phyloP scores from a whole-genome alignment of 1,140 invertebrate species.

The Sycophaga agraensis region DNA sequence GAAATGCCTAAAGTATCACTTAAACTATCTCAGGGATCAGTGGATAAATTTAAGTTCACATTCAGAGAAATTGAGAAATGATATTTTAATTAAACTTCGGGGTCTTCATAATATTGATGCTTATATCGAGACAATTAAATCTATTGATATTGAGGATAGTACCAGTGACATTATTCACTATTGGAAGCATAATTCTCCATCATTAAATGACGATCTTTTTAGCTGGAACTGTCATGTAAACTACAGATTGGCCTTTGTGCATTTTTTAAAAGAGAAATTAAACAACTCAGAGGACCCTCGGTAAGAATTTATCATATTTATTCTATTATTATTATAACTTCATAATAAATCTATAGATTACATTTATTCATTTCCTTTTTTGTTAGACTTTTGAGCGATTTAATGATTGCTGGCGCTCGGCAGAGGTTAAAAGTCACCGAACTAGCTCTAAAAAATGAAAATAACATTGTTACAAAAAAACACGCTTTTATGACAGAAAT shows the following conservation, averaged over 20 bases:
- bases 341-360: not conserved
- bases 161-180: slow-evolving; percentile 32
- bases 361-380: not conserved
- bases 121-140: slow-evolving; percentile 33
- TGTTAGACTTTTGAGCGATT: not conserved
- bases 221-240: slow-evolving; percentile 17
- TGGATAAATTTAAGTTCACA: slow-evolving; percentile 57
- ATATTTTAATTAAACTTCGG: slow-evolving; percentile 50
- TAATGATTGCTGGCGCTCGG: slow-evolving; percentile 19
- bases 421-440: slow-evolving; percentile 47
- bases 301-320: not conserved
- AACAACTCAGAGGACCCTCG: not conserved
- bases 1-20: slow-evolving; percentile 31
- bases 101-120: slow-evolving; percentile 49
- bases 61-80: slow-evolving; percentile 44
- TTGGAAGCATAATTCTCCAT: slow-evolving; percentile 42
- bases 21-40: slow-evolving; percentile 43
- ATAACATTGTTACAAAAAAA: slow-evolving; percentile 49
- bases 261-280: not conserved
- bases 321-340: not conserved
- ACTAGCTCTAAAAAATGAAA: slow-evolving; percentile 47
- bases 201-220: not conserved
- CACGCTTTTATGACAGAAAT: slow-evolving; percentile 33
- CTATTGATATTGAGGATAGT: not conserved
- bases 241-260: slow-evolving; percentile 14